Conservation (phyloP, 2,797 vertebrate species). For the Falco biarmicus region DNA sequence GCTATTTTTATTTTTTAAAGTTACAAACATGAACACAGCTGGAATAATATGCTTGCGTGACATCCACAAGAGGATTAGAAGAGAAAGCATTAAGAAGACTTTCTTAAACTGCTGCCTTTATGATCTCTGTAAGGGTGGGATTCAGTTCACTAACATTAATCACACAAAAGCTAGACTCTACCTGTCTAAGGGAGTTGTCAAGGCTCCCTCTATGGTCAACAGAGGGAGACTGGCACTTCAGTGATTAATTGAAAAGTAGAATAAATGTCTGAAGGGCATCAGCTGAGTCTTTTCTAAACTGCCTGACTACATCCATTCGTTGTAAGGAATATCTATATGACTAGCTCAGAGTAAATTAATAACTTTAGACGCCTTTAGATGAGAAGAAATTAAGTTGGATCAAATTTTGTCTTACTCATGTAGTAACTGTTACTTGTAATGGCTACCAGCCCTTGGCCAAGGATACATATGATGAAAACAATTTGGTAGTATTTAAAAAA, state of each 20-base stretch:
- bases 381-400: neutral
- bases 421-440: neutral
- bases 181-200: constrained; percentile 1
- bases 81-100: neutral
- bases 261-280: neutral
- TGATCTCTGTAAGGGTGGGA: neutral
- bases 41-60: neutral
- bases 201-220: constrained; percentile 49
- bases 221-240: neutral
- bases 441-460: neutral
- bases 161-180: neutral
- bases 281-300: neutral
- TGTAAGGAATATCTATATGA: neutral
- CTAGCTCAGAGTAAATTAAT: neutral
- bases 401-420: neutral
- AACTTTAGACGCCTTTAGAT: neutral
- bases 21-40: neutral
- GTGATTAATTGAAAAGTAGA: neutral
- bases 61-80: neutral
- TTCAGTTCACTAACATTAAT: neutral
- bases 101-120: neutral
- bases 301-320: neutral
- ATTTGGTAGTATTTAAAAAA: neutral
- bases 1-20: neutral
- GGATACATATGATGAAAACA: neutral